Percentiles rank a stretch among this genome's conserved stretches.
Evolutionary conservation across 1,140 invertebrate genomes (phyloP).

Genomic region (Aphelenchoides fujianensis): DNA sequence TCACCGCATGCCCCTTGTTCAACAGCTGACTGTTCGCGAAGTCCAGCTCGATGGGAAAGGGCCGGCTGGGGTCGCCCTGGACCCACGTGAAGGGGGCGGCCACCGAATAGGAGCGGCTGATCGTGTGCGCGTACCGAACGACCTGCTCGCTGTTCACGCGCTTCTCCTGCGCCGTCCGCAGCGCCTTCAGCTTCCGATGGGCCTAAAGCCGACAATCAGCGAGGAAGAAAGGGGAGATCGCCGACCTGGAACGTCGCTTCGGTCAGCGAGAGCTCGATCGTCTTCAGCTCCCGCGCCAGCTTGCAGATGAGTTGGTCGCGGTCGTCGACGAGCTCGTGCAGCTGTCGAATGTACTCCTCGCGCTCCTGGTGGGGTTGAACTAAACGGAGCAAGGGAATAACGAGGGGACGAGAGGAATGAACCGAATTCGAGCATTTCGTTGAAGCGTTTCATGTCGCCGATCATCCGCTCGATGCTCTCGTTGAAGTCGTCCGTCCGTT

Average conservation of each 20-base stretch:
- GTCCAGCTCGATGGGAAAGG: slow-evolving; percentile 44
- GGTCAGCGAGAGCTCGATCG: slow-evolving; percentile 24
- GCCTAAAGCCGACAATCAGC: slow-evolving; percentile 28
- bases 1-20: background rate
- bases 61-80: slow-evolving; percentile 37
- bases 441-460: background rate
- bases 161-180: slow-evolving; percentile 45
- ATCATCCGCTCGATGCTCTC: background rate
- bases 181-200: slow-evolving; percentile 42
- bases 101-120: slow-evolving; percentile 36
- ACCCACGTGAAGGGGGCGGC: slow-evolving; percentile 41
- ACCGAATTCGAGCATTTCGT: slow-evolving; percentile 1
- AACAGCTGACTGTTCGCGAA: slow-evolving; percentile 32
- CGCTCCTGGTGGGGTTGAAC: slow-evolving; percentile 32
- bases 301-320: slow-evolving; percentile 37
- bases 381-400: background rate
- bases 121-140: slow-evolving; percentile 40
- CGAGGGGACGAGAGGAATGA: background rate
- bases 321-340: slow-evolving; percentile 32
- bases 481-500: background rate
- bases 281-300: slow-evolving; percentile 32
- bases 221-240: background rate
- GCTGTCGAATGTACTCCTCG: slow-evolving; percentile 29
- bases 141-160: slow-evolving; percentile 40
- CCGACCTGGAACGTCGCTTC: slow-evolving; percentile 45